phyloP scores from a whole-genome alignment of 2,113 vertebrate genomes.

The Pituophis catenifer region DNA sequence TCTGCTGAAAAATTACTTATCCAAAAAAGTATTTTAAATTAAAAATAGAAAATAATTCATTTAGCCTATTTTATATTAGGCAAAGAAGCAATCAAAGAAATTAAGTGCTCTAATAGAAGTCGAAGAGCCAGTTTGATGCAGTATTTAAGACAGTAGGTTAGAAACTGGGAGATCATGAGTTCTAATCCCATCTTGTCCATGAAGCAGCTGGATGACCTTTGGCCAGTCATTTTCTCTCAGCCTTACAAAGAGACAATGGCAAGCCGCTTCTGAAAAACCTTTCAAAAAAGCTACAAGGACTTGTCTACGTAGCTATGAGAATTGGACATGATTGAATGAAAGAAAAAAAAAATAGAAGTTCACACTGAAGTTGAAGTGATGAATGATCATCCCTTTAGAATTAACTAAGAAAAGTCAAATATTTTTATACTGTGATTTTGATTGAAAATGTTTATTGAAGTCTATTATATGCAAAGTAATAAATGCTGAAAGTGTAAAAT shows the following conservation, averaged over 20 bases:
- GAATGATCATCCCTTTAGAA: not conserved
- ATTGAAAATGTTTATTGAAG: not conserved
- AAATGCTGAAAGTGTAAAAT: too few species aligned
- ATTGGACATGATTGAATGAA: not conserved
- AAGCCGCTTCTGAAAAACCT: not conserved
- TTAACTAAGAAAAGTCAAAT: not conserved
- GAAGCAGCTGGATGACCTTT: not conserved
- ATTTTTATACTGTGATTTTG: not conserved
- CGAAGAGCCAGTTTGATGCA: not conserved
- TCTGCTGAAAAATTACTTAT: not conserved
- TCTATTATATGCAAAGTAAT: too few species aligned
- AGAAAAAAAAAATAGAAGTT: not conserved
- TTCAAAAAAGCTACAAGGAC: not conserved
- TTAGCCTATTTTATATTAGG: not conserved
- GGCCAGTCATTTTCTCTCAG: not conserved
- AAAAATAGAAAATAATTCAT: not conserved
- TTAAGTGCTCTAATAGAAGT: not conserved
- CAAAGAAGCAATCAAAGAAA: not conserved
- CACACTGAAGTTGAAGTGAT: not conserved
- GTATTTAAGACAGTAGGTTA: not conserved
- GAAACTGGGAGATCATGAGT: not conserved
- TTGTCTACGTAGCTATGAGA: not conserved
- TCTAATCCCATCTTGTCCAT: not conserved
- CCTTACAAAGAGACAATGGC: not conserved
- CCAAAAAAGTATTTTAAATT: not conserved